These are phyloP conservation scores for Diarsia brunnea DNA, from an alignment of 2,888 invertebrate genomes.

Conservation along the genomic window DNA sequence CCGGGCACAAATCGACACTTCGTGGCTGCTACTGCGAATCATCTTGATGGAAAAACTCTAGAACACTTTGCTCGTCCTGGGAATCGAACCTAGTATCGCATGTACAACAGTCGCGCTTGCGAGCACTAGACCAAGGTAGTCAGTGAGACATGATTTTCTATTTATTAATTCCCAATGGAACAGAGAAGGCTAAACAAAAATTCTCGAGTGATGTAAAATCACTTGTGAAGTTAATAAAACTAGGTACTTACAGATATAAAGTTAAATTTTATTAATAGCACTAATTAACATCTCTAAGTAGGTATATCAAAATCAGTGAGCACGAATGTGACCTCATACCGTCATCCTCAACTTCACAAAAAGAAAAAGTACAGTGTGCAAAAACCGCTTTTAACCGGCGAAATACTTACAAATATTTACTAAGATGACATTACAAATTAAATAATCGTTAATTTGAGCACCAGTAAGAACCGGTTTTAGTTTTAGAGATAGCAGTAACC, in stretches of 20 bases:
- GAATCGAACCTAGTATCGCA: too few relatives aligned
- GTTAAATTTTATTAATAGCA: background rate
- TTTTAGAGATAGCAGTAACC: constrained; percentile 33
- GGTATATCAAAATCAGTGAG: constrained; percentile 3
- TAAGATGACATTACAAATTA: constrained; percentile 29
- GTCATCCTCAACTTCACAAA: background rate
- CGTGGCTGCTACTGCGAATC: too few relatives aligned
- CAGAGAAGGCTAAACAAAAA: too few relatives aligned
- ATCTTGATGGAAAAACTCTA: too few relatives aligned
- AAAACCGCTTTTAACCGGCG: constrained; percentile 42
- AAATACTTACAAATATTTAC: constrained; percentile 6
- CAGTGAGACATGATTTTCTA: background rate
- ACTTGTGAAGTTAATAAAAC: background rate
- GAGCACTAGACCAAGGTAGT: too few relatives aligned
- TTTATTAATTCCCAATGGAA: too few relatives aligned
- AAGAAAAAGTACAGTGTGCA: constrained; percentile 23
- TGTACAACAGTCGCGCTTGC: too few relatives aligned
- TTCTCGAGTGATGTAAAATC: background rate
- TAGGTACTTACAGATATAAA: background rate
- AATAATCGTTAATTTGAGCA: constrained; percentile 26
- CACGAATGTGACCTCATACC: constrained; percentile 5
- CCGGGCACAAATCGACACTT: too few relatives aligned
- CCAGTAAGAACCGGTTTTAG: constrained; percentile 41
- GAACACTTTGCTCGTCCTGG: too few relatives aligned
- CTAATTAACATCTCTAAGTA: background rate